A percentile compares a stretch with the other conserved stretches of the same genome.
phyloP scores from a whole-genome alignment of 2,888 invertebrate genomes.

The Amiota minor region DNA sequence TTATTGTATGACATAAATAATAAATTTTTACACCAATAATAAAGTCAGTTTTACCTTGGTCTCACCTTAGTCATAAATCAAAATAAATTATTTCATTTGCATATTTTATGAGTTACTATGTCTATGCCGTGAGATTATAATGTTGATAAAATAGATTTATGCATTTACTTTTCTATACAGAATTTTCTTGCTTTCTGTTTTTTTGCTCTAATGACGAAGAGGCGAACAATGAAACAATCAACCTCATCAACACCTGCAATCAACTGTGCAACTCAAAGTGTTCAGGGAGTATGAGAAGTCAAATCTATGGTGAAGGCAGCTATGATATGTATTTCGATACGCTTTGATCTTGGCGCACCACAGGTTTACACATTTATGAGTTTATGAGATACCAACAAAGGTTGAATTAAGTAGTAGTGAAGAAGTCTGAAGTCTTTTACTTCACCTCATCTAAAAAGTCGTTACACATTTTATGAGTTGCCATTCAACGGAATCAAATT shows the following conservation, averaged over 20 bases:
- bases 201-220: conserved; percentile 19
- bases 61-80: no score
- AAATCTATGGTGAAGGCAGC: background rate
- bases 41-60: no score
- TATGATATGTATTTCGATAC: background rate
- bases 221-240: background rate
- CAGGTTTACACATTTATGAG: conserved; percentile 61
- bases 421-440: no score
- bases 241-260: conserved; percentile 1
- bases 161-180: no score
- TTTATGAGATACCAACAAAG: conserved; percentile 51
- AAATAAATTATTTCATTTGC: conserved; percentile 11
- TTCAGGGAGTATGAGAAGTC: no score
- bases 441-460: no score
- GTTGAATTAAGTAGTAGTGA: background rate
- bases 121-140: no score
- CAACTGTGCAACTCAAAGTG: background rate
- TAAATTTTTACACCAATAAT: no score
- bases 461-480: conserved; percentile 27
- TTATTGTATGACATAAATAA: no score
- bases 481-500: conserved; percentile 20
- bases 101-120: conserved; percentile 6
- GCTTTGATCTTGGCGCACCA: conserved; percentile 58
- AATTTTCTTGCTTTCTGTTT: conserved; percentile 9
- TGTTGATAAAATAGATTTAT: no score